Conservation (phyloP, 2,888 invertebrate species). For the Pandemis cinnamomeana region DNA sequence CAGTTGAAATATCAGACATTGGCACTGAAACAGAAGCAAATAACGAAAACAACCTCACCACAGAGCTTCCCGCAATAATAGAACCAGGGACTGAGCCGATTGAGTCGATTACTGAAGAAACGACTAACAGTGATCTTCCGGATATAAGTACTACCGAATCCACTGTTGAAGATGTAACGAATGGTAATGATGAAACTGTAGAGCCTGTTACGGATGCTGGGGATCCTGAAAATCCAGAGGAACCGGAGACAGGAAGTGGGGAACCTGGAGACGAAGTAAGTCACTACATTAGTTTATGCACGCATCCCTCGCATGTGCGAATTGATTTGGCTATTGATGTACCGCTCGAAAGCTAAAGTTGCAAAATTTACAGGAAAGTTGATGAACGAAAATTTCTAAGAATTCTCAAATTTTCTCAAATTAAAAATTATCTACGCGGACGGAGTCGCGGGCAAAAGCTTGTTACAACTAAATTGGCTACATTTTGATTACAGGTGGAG, state of each 20-base stretch:
- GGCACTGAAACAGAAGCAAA: no score
- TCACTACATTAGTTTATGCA: no score
- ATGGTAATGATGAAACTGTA: background rate
- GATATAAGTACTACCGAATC: background rate
- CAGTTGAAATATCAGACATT: background rate
- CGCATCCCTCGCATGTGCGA: no score
- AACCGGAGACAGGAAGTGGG: conserved; percentile 10
- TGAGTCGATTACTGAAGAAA: background rate
- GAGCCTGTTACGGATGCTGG: background rate
- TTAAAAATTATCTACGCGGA: no score
- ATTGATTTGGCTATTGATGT: no score
- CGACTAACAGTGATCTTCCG: background rate
- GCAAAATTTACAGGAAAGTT: no score
- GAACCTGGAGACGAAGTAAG: background rate
- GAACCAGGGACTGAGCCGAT: background rate
- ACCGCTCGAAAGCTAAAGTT: no score
- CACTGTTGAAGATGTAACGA: background rate
- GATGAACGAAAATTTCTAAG: no score
- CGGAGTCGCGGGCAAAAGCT: no score
- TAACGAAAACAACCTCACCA: background rate
- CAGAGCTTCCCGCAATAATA: background rate
- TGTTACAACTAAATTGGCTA: no score
- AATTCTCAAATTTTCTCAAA: no score
- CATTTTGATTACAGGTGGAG: background rate
- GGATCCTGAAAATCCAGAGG: conserved; percentile 8